Evolutionary conservation across 1,140 invertebrate genomes (phyloP), one percentile per base, ranked within the genome.

Genomic region (Bombus pascuorum): DNA sequence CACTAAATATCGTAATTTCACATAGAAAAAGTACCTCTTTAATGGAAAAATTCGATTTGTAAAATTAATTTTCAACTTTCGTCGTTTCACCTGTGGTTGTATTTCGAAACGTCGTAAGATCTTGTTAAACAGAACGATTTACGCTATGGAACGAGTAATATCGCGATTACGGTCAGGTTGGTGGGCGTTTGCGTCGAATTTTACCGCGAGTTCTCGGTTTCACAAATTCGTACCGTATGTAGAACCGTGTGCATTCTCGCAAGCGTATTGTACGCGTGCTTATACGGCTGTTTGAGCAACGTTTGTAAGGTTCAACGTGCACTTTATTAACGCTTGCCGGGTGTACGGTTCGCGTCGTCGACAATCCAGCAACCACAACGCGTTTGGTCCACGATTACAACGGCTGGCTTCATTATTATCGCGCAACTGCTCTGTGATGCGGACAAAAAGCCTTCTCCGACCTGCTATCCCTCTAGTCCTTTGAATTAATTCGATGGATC

Each of bases 401-500:
- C 75, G 75, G 68, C 53, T 65, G 28, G 76, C 37, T 77, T 87
- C 59, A 44, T 85, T 85, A 89, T 85, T 85, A 76, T 85, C n/a
- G 68, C 53, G 53, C 71, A 47, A 82, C 44, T 47, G 53, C 71
- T 79, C 71, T 12, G 53, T 25, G 42, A 79, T 37, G 57, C 32
- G 73, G 42, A 65, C 73, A 77, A 74, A 88, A 82, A 86, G 62
- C 86, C 85, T 89, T 88, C 83, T 75, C 65, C 57, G 76, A 12
- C 47, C 44, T 34, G 75, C 80, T 83, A 59, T 84, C 44, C 42
- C 65, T 39, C 4, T 25, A 47, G 39, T 34, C 39, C 42, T 59
- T 25, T 70, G 75, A 88, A 89, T 88, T 86, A 81, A 88, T 86
- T 78, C 57, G n/a, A n/a, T 22, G 68, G 37, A 81, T 81, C 83